Conservation (phyloP, 2,888 invertebrate genomes). For the Cantharis rustica region DNA sequence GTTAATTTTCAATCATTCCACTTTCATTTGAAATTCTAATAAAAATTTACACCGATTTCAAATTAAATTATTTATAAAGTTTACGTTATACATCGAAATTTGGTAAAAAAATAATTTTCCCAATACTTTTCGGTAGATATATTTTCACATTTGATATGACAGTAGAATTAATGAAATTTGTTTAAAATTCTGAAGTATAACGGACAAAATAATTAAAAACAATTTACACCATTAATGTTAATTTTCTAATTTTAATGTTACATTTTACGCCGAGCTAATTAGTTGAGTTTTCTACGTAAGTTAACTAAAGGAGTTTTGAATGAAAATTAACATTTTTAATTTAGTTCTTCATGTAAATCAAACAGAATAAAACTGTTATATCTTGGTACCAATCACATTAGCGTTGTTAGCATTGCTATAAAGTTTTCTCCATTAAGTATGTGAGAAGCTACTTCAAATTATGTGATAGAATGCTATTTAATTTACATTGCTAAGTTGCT, state of each 20-base stretch:
- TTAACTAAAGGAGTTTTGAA: not conserved
- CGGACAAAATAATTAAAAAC: not conserved
- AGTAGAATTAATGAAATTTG: not conserved
- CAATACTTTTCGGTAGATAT: no score
- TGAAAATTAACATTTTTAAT: not conserved
- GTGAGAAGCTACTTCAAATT: conserved; percentile 16
- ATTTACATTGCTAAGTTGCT: not conserved
- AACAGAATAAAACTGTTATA: not conserved
- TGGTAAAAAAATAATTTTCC: no score
- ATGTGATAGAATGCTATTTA: conserved; percentile 11
- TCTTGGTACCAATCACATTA: conserved; percentile 2
- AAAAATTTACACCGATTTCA: not conserved
- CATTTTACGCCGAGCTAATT: not conserved
- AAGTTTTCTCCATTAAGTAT: conserved; percentile 14
- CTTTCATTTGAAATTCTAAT: not conserved
- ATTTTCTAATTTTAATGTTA: not conserved
- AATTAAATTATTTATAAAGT: no score
- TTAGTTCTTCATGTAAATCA: not conserved
- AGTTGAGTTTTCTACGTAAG: not conserved
- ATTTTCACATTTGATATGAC: no score
- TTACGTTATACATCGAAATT: no score
- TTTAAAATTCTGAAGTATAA: not conserved
- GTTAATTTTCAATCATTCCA: not conserved
- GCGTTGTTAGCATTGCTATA: conserved; percentile 32
- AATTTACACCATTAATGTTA: not conserved